Percentiles rank a stretch among this genome's conserved stretches.
Evolutionary conservation across 2,113 vertebrate species (phyloP).

Genomic region (human (Homo sapiens)): DNA sequence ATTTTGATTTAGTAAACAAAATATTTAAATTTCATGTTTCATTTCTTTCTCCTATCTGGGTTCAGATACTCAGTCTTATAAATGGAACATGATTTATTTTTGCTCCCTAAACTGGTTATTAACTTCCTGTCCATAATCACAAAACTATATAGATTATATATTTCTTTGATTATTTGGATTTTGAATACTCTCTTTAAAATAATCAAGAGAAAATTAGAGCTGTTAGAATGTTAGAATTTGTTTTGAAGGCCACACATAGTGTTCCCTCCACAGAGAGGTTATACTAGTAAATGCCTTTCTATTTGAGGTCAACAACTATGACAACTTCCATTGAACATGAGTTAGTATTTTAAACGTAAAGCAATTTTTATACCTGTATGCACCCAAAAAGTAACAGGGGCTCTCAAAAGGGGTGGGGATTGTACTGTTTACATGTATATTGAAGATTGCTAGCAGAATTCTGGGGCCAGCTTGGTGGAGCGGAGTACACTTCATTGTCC

Average conservation of each 20-base stretch:
- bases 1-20: conserved; percentile 7
- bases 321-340: background rate
- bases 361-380: background rate
- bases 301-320: background rate
- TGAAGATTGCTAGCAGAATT: background rate
- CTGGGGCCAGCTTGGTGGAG: background rate
- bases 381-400: background rate
- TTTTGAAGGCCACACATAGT: background rate
- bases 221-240: background rate
- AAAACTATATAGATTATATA: background rate
- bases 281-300: background rate
- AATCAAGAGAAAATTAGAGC: background rate
- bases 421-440: background rate
- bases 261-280: background rate
- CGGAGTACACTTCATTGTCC: background rate
- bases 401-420: background rate
- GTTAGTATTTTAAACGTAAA: background rate
- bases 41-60: background rate
- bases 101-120: background rate
- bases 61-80: background rate
- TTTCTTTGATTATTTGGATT: background rate
- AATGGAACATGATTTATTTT: background rate
- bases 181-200: background rate
- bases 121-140: background rate
- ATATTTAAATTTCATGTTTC: background rate